Evolutionary conservation across 2,113 vertebrate species (phyloP).

Genomic region (Oenanthe melanoleuca): DNA sequence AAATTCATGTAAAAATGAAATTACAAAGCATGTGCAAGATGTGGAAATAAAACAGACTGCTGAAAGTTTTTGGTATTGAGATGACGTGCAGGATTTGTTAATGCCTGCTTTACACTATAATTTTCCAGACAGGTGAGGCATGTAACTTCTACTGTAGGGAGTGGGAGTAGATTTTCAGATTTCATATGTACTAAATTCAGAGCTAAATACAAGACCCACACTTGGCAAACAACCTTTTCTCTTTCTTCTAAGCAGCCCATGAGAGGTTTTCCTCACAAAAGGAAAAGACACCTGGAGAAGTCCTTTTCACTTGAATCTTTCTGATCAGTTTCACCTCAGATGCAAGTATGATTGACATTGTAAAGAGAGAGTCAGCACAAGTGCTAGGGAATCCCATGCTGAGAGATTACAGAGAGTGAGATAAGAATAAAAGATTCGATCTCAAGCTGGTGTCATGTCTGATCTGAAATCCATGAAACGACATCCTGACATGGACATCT

Average conservation of each 20-base stretch:
- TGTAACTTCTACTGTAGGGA: background rate
- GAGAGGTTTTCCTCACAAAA: background rate
- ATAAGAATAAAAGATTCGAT: background rate
- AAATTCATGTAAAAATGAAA: background rate
- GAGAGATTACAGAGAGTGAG: background rate
- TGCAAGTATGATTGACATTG: background rate
- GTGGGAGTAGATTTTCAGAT: background rate
- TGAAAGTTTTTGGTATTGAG: background rate
- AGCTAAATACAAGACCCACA: background rate
- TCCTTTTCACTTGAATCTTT: background rate
- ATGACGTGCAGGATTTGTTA: background rate
- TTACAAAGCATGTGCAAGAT: background rate
- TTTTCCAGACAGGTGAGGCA: background rate
- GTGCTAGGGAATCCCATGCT: background rate
- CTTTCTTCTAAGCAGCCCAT: background rate
- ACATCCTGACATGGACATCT: background rate
- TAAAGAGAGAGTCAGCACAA: background rate
- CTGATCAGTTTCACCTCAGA: background rate
- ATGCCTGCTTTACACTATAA: background rate
- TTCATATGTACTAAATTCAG: background rate
- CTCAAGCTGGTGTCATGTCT: background rate
- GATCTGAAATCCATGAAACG: background rate
- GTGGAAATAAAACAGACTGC: background rate
- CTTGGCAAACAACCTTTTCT: background rate
- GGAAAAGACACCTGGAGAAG: accelerated